Evolutionary conservation across 2,113 vertebrate genomes (phyloP).

Genomic region (Phylloscopus whistleri): DNA sequence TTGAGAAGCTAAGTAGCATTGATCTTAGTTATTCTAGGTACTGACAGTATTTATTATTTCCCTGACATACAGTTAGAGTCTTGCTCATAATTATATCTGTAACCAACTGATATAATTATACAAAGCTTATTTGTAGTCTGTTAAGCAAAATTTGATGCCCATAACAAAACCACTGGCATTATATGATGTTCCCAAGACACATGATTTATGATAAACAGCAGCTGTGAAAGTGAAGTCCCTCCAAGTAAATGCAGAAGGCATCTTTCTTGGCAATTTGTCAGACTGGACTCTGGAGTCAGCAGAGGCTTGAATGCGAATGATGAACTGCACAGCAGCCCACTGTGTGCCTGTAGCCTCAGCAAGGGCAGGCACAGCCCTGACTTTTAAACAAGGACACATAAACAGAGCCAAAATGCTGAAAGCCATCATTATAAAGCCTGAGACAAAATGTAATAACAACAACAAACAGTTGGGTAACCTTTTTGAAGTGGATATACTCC

Average conservation of each 20-base stretch:
- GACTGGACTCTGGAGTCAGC: background rate
- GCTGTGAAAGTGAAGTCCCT: background rate
- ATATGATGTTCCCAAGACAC: background rate
- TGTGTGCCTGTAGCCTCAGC: background rate
- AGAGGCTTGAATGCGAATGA: background rate
- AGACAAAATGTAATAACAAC: slow-evolving; percentile 26
- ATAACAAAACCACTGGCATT: background rate
- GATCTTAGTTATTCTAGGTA: background rate
- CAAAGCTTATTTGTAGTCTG: background rate
- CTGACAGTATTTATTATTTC: background rate
- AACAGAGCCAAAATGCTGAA: slow-evolving; percentile 46
- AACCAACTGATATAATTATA: background rate
- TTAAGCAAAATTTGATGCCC: background rate
- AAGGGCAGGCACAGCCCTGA: background rate
- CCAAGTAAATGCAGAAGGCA: background rate
- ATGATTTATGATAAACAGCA: background rate
- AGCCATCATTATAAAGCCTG: slow-evolving; percentile 42
- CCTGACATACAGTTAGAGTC: background rate
- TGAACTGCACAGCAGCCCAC: background rate
- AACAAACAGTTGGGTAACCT: slow-evolving; percentile 41
- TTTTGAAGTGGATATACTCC: slow-evolving; percentile 50
- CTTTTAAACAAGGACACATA: slow-evolving; percentile 4
- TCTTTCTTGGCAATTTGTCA: background rate
- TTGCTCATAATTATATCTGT: background rate
- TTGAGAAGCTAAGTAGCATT: background rate